These are phyloP conservation scores for Sphecodes monilicornis DNA, from an alignment of 2,888 invertebrate species.

Conservation along the genomic window DNA sequence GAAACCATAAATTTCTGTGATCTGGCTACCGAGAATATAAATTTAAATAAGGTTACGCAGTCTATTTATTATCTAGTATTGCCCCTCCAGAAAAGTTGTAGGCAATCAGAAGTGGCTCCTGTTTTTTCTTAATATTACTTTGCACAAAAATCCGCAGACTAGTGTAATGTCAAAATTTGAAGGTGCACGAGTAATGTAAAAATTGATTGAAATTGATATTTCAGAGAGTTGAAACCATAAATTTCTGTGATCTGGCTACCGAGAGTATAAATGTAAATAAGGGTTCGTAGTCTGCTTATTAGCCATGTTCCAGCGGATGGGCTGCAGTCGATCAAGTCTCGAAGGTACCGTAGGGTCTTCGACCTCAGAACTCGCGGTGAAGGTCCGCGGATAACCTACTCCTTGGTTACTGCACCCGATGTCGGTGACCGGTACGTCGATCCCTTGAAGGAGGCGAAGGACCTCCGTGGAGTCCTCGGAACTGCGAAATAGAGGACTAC, in stretches of 20 bases:
- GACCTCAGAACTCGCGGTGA: conserved; percentile 75
- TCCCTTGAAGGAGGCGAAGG: conserved; percentile 74
- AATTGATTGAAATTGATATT: background rate
- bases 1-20: too few species aligned
- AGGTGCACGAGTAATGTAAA: too few species aligned
- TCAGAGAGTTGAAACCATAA: background rate
- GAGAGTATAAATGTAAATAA: background rate
- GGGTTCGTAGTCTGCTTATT: background rate
- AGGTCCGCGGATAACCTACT: conserved; percentile 80
- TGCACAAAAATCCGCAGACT: too few species aligned
- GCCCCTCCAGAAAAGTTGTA: too few species aligned
- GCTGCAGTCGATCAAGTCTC: conserved; percentile 45
- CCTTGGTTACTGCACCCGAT: conserved; percentile 74
- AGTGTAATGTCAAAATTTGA: too few species aligned
- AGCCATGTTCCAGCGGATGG: conserved; percentile 14
- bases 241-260: background rate
- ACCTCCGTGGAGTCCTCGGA: conserved; percentile 67
- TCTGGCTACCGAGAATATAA: too few species aligned
- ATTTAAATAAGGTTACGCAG: background rate
- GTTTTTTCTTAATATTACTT: too few species aligned
- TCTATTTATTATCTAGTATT: background rate
- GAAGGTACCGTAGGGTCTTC: conserved; percentile 71
- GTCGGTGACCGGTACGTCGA: conserved; percentile 80
- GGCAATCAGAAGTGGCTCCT: too few species aligned
- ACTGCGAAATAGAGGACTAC: conserved; percentile 64